Evolutionary conservation across 2,113 vertebrate genomes (phyloP).

Genomic region (Regulus satrapa): DNA sequence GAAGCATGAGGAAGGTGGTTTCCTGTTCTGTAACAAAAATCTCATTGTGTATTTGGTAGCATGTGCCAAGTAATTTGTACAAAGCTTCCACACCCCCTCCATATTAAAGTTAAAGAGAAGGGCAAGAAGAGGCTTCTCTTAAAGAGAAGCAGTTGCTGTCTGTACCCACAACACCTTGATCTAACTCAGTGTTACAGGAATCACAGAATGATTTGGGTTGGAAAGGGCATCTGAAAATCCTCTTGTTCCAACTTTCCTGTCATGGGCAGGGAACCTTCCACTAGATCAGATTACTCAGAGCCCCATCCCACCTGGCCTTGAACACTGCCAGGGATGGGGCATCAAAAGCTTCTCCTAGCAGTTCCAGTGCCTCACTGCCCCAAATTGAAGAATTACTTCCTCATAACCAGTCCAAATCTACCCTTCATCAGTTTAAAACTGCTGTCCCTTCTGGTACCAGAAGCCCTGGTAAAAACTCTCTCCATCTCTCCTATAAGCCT

Average conservation of each 20-base stretch:
- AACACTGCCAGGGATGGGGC: not conserved
- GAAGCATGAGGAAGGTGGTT: conserved; percentile 14
- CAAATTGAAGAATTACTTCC: not conserved
- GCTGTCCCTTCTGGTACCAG: not conserved
- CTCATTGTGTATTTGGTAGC: not conserved
- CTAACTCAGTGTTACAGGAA: not conserved
- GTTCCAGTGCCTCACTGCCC: not conserved
- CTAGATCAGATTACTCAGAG: not conserved
- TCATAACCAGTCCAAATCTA: not conserved
- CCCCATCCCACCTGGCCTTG: not conserved
- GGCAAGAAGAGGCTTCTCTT: not conserved
- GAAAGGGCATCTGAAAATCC: not conserved
- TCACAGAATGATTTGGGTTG: not conserved
- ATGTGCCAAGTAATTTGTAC: not conserved
- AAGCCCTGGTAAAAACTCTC: not conserved
- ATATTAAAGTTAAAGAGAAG: not conserved
- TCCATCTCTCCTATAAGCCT: not conserved
- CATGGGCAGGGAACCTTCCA: not conserved
- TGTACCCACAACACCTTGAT: not conserved
- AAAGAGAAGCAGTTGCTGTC: not conserved
- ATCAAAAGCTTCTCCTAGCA: not conserved
- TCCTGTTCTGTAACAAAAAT: conserved; percentile 23
- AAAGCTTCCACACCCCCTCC: not conserved
- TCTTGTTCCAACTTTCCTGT: fast-evolving
- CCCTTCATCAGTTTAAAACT: not conserved